Conservation (phyloP, 2,888 invertebrate genomes). For the Dugesia japonica region DNA sequence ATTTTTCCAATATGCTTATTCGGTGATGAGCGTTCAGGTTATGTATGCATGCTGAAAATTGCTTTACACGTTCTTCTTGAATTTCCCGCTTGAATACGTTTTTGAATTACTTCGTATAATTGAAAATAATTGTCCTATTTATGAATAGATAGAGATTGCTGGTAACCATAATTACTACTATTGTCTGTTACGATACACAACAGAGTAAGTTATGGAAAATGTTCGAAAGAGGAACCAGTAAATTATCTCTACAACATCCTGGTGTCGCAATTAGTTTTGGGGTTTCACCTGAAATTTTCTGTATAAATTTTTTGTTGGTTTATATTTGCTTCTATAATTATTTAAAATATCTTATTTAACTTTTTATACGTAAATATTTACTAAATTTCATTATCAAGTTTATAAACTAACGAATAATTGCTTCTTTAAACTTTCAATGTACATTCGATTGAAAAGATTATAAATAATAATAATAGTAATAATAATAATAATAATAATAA, state of each 20-base stretch:
- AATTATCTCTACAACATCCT: slow-evolving; percentile 13
- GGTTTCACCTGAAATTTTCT: background rate
- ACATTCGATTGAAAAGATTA: too few species aligned
- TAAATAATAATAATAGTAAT: too few species aligned
- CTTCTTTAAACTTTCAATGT: too few species aligned
- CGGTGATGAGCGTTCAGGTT: background rate
- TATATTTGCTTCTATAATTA: too few species aligned
- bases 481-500: too few species aligned
- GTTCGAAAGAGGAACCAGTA: background rate
- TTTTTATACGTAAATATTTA: too few species aligned
- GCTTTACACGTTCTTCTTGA: slow-evolving; percentile 20
- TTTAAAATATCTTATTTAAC: too few species aligned
- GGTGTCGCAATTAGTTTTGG: background rate
- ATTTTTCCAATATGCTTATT: slow-evolving; percentile 16
- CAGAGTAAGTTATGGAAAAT: background rate
- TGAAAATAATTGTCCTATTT: slow-evolving; percentile 13
- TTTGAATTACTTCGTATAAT: slow-evolving; percentile 10
- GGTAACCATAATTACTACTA: background rate
- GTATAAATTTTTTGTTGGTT: too few species aligned
- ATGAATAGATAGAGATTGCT: background rate
- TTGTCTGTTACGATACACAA: background rate
- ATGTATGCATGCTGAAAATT: background rate
- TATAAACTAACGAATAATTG: too few species aligned
- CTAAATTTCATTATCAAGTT: too few species aligned
- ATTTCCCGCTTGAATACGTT: slow-evolving; percentile 11